Percentiles rank a stretch among this genome's conserved stretches.
phyloP scores from a whole-genome alignment of 2,113 vertebrate genomes.

The Mirza zaza region DNA sequence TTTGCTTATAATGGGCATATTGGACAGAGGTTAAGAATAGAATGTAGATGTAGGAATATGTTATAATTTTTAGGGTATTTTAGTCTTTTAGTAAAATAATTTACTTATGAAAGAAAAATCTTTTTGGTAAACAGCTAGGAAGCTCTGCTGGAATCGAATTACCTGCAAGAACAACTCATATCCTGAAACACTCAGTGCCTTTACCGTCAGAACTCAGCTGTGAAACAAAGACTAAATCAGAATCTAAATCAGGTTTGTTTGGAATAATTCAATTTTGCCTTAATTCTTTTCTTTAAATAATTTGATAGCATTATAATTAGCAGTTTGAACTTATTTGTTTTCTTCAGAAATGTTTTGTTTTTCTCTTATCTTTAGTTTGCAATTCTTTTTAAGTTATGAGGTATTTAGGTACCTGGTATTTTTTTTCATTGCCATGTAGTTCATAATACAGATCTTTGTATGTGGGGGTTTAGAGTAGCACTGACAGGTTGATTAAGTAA shows the following conservation, averaged over 20 bases:
- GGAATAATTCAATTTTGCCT: conserved; percentile 56
- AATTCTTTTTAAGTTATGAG: conserved; percentile 31
- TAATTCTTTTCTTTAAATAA: conserved; percentile 52
- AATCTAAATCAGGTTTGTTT: conserved; percentile 63
- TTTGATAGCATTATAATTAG: not conserved
- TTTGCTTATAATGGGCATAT: not conserved
- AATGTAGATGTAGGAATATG: not conserved
- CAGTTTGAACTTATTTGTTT: conserved; percentile 24
- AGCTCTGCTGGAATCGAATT: conserved; percentile 40
- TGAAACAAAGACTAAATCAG: conserved; percentile 63
- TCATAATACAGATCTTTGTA: not conserved
- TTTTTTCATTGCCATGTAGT: not conserved
- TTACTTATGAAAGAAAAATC: conserved; percentile 38
- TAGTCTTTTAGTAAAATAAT: conserved; percentile 23
- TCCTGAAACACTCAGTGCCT: conserved; percentile 59
- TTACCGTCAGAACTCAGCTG: conserved; percentile 72
- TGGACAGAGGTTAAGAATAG: not conserved
- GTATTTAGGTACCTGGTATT: not conserved
- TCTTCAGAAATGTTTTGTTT: not conserved
- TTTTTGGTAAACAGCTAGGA: conserved; percentile 63
- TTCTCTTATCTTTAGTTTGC: conserved; percentile 16
- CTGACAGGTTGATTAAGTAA: not conserved
- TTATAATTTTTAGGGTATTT: not conserved
- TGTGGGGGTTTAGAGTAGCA: not conserved
- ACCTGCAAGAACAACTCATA: conserved; percentile 32